These are phyloP conservation scores for Agelastica alni DNA, from an alignment of 2,888 invertebrate species.

Conservation along the genomic window DNA sequence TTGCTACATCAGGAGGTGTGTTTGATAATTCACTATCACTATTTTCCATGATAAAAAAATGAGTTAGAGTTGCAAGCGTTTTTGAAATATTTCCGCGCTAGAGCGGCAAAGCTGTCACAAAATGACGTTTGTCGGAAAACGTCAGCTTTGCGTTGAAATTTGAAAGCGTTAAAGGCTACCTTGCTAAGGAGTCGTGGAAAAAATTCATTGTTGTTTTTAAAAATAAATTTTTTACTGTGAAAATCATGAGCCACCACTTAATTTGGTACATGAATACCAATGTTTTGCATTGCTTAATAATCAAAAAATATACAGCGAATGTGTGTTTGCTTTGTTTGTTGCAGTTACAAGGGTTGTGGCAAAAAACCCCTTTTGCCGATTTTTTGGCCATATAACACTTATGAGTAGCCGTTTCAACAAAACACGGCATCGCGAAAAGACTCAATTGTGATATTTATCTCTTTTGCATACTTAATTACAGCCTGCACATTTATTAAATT, in stretches of 20 bases:
- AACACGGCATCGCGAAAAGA: not conserved
- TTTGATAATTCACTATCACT: too few species aligned
- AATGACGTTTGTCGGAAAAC: too few species aligned
- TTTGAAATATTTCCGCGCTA: too few species aligned
- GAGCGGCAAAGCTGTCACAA: too few species aligned
- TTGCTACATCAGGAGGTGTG: too few species aligned
- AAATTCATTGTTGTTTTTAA: conserved; percentile 7
- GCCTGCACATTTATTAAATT: not conserved
- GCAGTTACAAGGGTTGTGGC: not conserved
- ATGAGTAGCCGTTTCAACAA: not conserved
- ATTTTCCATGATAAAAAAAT: too few species aligned
- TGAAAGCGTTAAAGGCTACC: too few species aligned
- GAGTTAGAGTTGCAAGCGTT: too few species aligned
- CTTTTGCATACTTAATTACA: not conserved
- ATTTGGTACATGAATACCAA: not conserved
- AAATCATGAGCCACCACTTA: not conserved
- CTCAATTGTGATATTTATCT: not conserved
- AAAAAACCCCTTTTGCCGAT: not conserved
- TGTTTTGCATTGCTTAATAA: not conserved
- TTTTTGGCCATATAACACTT: not conserved
- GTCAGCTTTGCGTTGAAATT: too few species aligned
- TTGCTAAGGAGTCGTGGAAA: too few species aligned
- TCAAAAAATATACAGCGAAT: not conserved
- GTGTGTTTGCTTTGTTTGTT: not conserved
- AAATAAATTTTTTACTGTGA: not conserved